Base-by-base conservation (phyloP, 2,888 invertebrate species). In the Mythimna lalbum region DNA sequence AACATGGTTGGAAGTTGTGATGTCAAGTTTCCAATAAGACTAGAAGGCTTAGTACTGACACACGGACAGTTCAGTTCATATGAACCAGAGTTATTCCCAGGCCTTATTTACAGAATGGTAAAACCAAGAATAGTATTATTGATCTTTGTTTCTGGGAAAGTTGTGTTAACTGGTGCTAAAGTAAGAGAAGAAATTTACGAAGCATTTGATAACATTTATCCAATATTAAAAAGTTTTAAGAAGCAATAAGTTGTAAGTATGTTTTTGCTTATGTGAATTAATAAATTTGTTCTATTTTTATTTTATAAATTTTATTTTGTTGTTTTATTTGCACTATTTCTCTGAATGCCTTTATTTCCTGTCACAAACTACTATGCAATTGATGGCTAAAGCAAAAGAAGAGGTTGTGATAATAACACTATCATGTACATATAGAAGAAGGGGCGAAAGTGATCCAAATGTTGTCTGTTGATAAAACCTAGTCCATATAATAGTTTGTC, bases 81-180 rank as follows among this genome's bases (percentile, higher is more conserved):
- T 92, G 99, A 99, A 94, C 99, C 99, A 0, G 99, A 99, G 93
- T 96, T 99, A 59, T 99, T 99, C 93, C 99, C 99, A 57, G 99
- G 99, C 81, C 97, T 99, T 56, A 99, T 99, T 86, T 99, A 99
- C 93, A 97, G 99, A 90, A 99, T 99, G 99, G 98, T 99, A 68
- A 98, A 99, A 93, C 99, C 99, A 10, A 97, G 99, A 89, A 98
- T 99, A 89, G 99, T 99, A 6, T 96, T 99, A 80, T 96, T 99
- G 63, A 99, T 99, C 88, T 99, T 99, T 95, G 99, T 99, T 6
- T 99, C 99, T 80, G 99, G 99, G 62, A 99, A 99, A 97, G 98
- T 99, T 76, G 99, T 99, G 21, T 97, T 99, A 81, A 99, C 99
- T 81, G 99, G 99, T 82, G 99, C 99, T 75, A 99, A 99, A 96